phyloP scores from a whole-genome alignment of 2,113 vertebrate genomes.

The Rhadina sibilatrix region DNA sequence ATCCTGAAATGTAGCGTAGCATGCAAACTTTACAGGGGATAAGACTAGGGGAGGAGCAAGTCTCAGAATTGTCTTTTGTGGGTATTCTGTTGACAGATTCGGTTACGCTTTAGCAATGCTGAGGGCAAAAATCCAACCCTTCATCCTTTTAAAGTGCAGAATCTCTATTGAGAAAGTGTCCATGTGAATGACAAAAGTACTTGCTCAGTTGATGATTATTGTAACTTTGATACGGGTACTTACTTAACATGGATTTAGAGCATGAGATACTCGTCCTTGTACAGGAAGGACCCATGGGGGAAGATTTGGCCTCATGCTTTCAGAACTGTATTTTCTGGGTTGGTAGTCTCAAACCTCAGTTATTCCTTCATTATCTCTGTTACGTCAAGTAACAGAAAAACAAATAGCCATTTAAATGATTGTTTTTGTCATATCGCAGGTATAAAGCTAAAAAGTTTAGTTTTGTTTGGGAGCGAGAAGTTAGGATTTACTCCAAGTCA shows the following conservation, averaged over 20 bases:
- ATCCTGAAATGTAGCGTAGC: background rate
- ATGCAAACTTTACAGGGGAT: background rate
- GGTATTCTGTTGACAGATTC: background rate
- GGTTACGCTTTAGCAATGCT: background rate
- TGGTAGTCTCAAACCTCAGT: background rate
- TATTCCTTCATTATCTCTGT: background rate
- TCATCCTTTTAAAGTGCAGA: background rate
- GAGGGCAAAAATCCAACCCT: background rate
- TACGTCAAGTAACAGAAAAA: background rate
- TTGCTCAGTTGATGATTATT: background rate
- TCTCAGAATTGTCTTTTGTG: conserved; percentile 7
- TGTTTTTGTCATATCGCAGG: background rate
- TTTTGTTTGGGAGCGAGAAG: background rate
- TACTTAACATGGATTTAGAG: background rate
- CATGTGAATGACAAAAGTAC: background rate
- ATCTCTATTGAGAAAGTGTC: background rate
- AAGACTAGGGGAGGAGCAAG: background rate
- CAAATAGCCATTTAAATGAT: background rate
- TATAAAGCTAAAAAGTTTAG: background rate
- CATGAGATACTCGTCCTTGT: background rate
- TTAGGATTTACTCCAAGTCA: background rate
- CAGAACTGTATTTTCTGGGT: background rate
- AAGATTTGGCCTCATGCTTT: background rate
- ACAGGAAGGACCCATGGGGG: background rate
- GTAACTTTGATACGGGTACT: background rate